These are phyloP conservation scores for Peromyscus melanophrys DNA, from an alignment of 2,797 vertebrate genomes.

Conservation along the genomic window DNA sequence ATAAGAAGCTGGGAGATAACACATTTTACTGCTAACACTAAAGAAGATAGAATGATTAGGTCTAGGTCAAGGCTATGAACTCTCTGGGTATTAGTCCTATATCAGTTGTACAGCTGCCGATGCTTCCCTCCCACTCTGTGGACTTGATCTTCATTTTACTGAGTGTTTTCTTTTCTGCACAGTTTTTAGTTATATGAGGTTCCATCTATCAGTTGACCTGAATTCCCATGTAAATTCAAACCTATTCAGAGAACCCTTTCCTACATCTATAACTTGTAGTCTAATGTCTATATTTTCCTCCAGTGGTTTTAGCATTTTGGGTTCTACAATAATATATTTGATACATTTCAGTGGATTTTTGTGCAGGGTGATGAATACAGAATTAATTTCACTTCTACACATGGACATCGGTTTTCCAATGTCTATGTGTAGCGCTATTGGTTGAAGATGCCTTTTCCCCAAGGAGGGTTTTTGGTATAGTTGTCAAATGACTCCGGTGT, in stretches of 20 bases:
- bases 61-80: not conserved
- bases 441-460: not conserved
- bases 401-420: not conserved
- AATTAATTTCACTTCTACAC: not conserved
- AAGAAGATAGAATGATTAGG: not conserved
- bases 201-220: not conserved
- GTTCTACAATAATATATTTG: not conserved
- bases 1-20: not conserved
- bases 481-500: not conserved
- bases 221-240: not conserved
- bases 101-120: no score
- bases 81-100: not conserved
- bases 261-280: not conserved
- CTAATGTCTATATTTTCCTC: not conserved
- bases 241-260: not conserved
- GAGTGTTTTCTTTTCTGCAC: no score
- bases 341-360: not conserved
- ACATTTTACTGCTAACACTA: not conserved
- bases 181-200: not conserved
- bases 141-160: no score
- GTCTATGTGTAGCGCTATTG: not conserved
- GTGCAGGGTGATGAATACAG: not conserved
- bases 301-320: not conserved
- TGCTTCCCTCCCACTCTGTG: no score
- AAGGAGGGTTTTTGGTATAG: not conserved